Evolutionary conservation across 2,113 vertebrate genomes (phyloP), one percentile per base, ranked within the genome.

Genomic region (Epinephelus lanceolatus): DNA sequence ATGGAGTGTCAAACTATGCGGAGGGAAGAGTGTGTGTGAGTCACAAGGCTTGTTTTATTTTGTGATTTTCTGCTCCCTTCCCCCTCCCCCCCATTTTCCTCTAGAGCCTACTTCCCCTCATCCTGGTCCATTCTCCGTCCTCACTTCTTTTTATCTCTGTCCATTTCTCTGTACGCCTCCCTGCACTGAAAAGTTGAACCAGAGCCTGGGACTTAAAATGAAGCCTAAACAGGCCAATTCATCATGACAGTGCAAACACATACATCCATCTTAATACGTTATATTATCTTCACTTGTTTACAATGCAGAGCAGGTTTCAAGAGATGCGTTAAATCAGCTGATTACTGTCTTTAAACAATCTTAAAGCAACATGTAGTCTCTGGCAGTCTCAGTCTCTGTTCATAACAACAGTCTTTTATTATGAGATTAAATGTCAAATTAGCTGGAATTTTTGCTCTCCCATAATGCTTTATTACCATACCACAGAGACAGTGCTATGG

Each of bases 1-100:
- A 89, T 76, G 61, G 81, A 78, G 68, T 75, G 80, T 80, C 84
- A 75, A 65, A 73, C 70, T 55, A 11, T 87, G 52, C 7, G 74
- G 66, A 66, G 52, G 33, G 67, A 30, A 47, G 51, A 71, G 56
- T 2, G 37, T 1, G 37, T 55, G 52, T 8, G 17, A 51, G 67
- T 79, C 53, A 27, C 52, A 9, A 71, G 23, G 40, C 52, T 61
- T 59, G 49, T 56, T 82, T 59, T 56, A 19, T 70, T 59, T 52
- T 47, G 14, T 55, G 4, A 23, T 60, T 2, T 23, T 12, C 3
- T 23, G 1, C 21, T 12, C 6, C 17, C 9, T 6, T 11, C 25
- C 40, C 17, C 1, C 3, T 18, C 2, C 17, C 11, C 14, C 1
- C 7, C 30, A 1, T 45, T 11, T 23, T 81, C 25, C 63, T 55